Percentiles rank a stretch among this genome's conserved stretches.
These are phyloP conservation scores for Dendronephthya gigantea DNA, from an alignment of 64 coral and sea anemone genomes.

Conservation along the genomic window DNA sequence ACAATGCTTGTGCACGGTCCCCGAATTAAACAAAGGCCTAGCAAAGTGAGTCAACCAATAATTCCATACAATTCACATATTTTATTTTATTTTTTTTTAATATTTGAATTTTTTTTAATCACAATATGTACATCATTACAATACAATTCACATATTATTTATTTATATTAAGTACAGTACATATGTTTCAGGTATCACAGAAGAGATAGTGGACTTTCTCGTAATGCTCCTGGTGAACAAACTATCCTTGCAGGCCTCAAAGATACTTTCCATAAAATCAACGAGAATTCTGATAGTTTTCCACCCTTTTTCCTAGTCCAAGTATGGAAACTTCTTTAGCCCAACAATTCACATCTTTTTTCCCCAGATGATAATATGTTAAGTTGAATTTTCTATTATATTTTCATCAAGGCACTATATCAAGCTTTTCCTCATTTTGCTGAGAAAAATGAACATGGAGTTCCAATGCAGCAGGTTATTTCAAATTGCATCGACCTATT, in stretches of 20 bases:
- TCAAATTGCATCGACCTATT: no score
- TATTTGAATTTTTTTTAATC: no score
- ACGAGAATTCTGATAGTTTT: slow-evolving; percentile 41
- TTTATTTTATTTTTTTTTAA: no score
- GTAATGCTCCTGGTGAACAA: background rate
- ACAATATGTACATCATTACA: no score
- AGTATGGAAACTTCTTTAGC: background rate
- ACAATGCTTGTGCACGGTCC: slow-evolving; percentile 77
- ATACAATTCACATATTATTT: no score
- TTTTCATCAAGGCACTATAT: slow-evolving; percentile 53
- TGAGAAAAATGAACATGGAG: slow-evolving; percentile 95
- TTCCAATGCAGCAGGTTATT: slow-evolving; percentile 86
- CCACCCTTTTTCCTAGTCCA: slow-evolving; percentile 85
- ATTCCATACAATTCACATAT: no score
- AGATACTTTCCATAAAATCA: slow-evolving; percentile 56
- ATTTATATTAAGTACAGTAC: no score
- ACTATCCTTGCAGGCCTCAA: slow-evolving; percentile 39
- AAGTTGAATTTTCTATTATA: background rate
- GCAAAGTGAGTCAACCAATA: slow-evolving; percentile 31
- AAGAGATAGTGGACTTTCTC: background rate
- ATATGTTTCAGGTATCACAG: background rate
- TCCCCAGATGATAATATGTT: no score
- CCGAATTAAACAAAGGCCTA: slow-evolving; percentile 63
- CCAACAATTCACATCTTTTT: no score
- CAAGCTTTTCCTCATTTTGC: slow-evolving; percentile 85